Evolutionary conservation across 2,113 vertebrate genomes (phyloP).

Genomic region (Rutilus rutilus): DNA sequence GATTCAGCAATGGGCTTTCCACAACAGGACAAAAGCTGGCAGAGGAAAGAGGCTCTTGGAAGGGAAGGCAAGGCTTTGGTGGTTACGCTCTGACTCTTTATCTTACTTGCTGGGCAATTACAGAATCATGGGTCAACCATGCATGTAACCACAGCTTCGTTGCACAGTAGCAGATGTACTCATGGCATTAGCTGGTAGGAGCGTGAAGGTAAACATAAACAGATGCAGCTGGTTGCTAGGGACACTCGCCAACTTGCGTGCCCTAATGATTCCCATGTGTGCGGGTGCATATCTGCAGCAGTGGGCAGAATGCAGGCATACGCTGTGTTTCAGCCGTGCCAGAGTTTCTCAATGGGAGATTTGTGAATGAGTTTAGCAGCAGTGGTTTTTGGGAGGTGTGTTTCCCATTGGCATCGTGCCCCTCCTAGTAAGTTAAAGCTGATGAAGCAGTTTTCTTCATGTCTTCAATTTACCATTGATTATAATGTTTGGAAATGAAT

Average conservation of each 20-base stretch:
- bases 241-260: slow-evolving; percentile 73
- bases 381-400: slow-evolving; percentile 44
- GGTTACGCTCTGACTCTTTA: slow-evolving; percentile 76
- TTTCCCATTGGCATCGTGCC: slow-evolving; percentile 36
- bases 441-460: slow-evolving; percentile 24
- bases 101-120: slow-evolving; percentile 79
- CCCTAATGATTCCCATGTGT: slow-evolving; percentile 80
- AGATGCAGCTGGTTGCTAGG: slow-evolving; percentile 80
- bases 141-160: slow-evolving; percentile 80
- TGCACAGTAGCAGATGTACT: slow-evolving; percentile 85
- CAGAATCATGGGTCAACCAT: slow-evolving; percentile 81
- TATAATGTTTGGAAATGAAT: not conserved
- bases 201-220: slow-evolving; percentile 82
- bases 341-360: slow-evolving; percentile 66
- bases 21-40: slow-evolving; percentile 54
- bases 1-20: slow-evolving; percentile 55
- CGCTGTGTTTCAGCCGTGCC: slow-evolving; percentile 67
- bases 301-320: slow-evolving; percentile 62
- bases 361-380: slow-evolving; percentile 73
- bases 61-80: slow-evolving; percentile 71
- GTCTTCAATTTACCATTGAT: not conserved
- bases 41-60: slow-evolving; percentile 49
- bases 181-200: slow-evolving; percentile 73
- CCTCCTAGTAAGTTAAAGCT: slow-evolving; percentile 31
- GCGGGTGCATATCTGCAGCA: slow-evolving; percentile 63